Base-by-base conservation (phyloP, 2,113 vertebrate genomes). In the Ophthalmolycus amberensis region DNA sequence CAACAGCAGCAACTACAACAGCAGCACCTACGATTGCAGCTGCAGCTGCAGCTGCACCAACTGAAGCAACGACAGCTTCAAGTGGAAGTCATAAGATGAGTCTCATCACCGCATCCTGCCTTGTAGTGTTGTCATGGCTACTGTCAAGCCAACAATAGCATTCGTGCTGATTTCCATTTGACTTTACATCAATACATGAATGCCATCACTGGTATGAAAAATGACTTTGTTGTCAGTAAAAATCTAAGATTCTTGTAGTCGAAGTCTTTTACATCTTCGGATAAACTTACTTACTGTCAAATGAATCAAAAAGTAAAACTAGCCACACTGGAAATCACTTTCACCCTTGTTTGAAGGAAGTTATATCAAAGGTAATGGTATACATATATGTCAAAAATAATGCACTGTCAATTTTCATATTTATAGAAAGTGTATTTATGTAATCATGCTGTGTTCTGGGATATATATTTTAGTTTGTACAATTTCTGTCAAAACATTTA, bases 111-210 rank as follows among this genome's bases (percentile, higher is more conserved):
- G 69, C 81, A 34, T 52, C 15, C 63, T 68, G 40, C 42, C 20
- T 78, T 8, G 42, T 52, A 1, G 14, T 73, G n/a, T 11, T 78
- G 52, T 83, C 81, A 34, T 78, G 75, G 81, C 6, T 83, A 2
- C 62, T 83, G 42, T 73, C 54, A 40, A 64, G 9, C 67, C 74
- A 77, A 25, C 38, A 71, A 48, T 76, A 76, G 27, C 4, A 37
- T 54, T 20, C 7, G 6, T 7, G 8, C 25, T 69, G 42, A 62
- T 42, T 69, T 29, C 18, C 14, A 6, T 40, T 3, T 68, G 2
- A 32, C 5, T 3, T 25, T 0, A 12, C 9, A 11, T 25, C 0
- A 58, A 2, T n/a, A 11, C 1, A 25, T 58, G 54, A 46, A 4
- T 38, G 8, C 15, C 2, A 59, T 46, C 3, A 48, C 40, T 48